Evolutionary conservation across 1,140 invertebrate species (phyloP).

Genomic region (Sitophilus oryzae): DNA sequence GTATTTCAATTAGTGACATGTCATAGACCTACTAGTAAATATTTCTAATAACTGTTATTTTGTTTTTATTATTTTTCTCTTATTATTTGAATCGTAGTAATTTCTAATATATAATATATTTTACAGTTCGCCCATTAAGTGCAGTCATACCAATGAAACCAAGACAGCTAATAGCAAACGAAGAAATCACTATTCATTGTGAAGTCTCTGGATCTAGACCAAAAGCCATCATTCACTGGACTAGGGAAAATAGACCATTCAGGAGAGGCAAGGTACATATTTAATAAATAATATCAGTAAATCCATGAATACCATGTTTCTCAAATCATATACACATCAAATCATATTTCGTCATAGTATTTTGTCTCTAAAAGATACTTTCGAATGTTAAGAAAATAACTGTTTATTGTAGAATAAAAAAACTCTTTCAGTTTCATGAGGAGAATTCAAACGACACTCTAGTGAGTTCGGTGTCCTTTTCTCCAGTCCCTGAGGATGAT

Average conservation of each 20-base stretch:
- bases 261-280: slow-evolving; percentile 56
- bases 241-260: slow-evolving; percentile 67
- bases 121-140: slow-evolving; percentile 66
- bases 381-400: too few species aligned
- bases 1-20: background rate
- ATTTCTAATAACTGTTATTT: too few species aligned
- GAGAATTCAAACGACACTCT: slow-evolving; percentile 62
- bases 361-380: too few species aligned
- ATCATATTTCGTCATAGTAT: background rate
- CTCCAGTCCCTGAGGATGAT: slow-evolving; percentile 76
- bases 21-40: too few species aligned
- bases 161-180: slow-evolving; percentile 67
- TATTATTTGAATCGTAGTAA: too few species aligned
- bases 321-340: background rate
- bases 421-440: slow-evolving; percentile 53
- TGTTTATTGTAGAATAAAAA: background rate
- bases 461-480: slow-evolving; percentile 74
- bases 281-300: slow-evolving; percentile 5
- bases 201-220: slow-evolving; percentile 78
- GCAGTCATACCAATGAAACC: slow-evolving; percentile 71
- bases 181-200: slow-evolving; percentile 69
- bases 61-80: too few species aligned
- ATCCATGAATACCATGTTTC: too few species aligned
- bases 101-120: slow-evolving; percentile 21
- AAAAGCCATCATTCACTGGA: slow-evolving; percentile 74